Base-by-base conservation (phyloP, 2,797 vertebrate genomes). In the Enteromius argenteus region DNA sequence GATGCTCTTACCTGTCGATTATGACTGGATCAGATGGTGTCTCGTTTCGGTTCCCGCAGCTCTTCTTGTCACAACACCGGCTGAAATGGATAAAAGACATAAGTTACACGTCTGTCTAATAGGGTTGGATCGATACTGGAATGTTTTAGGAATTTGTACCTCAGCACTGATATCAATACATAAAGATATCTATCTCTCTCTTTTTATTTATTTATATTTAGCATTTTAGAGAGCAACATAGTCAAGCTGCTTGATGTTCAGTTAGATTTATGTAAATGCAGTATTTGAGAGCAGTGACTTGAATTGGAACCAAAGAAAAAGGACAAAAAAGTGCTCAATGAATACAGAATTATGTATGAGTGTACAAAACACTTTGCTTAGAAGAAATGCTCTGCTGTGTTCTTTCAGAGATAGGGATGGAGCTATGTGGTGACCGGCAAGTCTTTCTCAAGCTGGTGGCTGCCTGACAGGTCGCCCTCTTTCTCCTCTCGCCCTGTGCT, bases 11-110 rank as follows among this genome's bases (percentile, higher is more conserved):
- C 95, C 95, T 95, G 94, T 96, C 95, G 77, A 96, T 95, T 90
- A 95, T 95, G 80, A 95, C 94, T 0, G 94, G 95, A 84, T 95
- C 95, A 15, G 95, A 95, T 11, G 95, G 95, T 9, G 94, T 95
- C 90, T 95, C 95, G 1, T 96, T 93, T 81, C 92, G 86, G 88
- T 93, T 93, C 6, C 91, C 92, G 35, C 92, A 93, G 86, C 92
- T 93, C 89, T 93, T 93, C 88, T 93, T 93, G 89, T 93, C 91
- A 74, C 91, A 93, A 85, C 91, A 92, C 77, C 92, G 92, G 78
- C 92, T 93, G 83, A 30, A 89, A 87, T 10, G 51, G 32, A 72
- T 78, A 37, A 84, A 46, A 37, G 44, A 77, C 21, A 79, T 2
- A 30, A 37, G 49, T 75, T 73, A 62, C 44, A 51, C 23, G 8